Evolutionary conservation across 2,113 vertebrate species (phyloP).

Genomic region (Leptocoma aspasia): DNA sequence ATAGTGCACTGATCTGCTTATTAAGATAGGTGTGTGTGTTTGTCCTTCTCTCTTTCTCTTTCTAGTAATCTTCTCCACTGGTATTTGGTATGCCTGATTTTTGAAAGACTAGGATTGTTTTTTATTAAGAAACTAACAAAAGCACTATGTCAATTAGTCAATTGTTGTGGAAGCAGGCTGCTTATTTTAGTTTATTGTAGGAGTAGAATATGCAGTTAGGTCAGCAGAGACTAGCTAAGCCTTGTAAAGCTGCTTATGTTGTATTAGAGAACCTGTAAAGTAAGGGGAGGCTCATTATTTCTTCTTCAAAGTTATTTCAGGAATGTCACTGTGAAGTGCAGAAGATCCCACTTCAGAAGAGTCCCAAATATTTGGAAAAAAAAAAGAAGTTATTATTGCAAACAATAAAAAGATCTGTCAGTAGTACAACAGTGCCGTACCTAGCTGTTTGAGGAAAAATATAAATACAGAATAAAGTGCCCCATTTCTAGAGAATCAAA

Average conservation of each 20-base stretch:
- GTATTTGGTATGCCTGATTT: not conserved
- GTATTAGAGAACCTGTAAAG: constrained; percentile 69
- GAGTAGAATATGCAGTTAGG: constrained; percentile 59
- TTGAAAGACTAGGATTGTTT: not conserved
- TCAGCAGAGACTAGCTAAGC: constrained; percentile 63
- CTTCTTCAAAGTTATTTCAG: constrained; percentile 72
- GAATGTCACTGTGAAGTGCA: constrained; percentile 51
- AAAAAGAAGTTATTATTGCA: not conserved
- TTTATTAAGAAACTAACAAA: not conserved
- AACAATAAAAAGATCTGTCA: not conserved
- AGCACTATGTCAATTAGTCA: not conserved
- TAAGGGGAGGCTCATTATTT: constrained; percentile 63
- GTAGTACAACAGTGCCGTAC: not conserved
- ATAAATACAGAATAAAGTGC: not conserved
- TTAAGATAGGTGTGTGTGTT: not conserved
- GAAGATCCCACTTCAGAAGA: constrained; percentile 24
- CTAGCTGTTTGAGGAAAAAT: not conserved
- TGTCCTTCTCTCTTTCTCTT: not conserved
- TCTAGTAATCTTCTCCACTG: not conserved
- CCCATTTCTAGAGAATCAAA: not conserved
- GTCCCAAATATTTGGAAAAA: not conserved
- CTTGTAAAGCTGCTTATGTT: constrained; percentile 72
- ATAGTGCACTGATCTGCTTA: not conserved
- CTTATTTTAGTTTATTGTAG: constrained; percentile 62
- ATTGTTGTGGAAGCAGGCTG: constrained; percentile 19